Evolutionary conservation across 2,113 vertebrate genomes (phyloP).

Genomic region (Elaphurus davidianus): DNA sequence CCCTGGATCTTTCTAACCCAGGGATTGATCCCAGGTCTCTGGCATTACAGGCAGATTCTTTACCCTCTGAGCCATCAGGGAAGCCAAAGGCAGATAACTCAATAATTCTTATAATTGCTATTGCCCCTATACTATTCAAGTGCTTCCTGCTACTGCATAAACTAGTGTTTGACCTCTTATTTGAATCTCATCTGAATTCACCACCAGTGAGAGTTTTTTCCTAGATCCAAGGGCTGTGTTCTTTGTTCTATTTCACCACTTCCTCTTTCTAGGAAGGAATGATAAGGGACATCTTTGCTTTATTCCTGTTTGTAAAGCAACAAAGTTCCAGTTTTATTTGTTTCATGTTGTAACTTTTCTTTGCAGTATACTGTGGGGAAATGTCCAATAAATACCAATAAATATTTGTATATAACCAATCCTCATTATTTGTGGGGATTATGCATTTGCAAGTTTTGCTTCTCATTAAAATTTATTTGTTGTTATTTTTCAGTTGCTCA

Average conservation of each 20-base stretch:
- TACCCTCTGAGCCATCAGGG: not conserved
- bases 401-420: not conserved
- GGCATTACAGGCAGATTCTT: not conserved
- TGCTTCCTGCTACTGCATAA: not conserved
- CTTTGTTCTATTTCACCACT: not conserved
- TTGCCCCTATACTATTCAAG: not conserved
- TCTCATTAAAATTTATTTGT: not conserved
- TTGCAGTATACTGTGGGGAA: not conserved
- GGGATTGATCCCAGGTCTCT: not conserved
- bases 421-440: not conserved
- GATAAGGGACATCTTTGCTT: not conserved
- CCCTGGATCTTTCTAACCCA: not conserved
- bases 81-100: not conserved
- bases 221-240: not conserved
- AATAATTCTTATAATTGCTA: not conserved
- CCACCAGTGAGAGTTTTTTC: not conserved
- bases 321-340: not conserved
- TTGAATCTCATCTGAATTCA: not conserved
- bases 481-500: not conserved
- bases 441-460: not conserved
- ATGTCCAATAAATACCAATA: not conserved
- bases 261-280: not conserved
- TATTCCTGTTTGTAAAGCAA: not conserved
- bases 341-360: not conserved
- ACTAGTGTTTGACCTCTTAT: not conserved